These are phyloP conservation scores for Rhinopithecus roxellana DNA, from an alignment of 2,113 vertebrate species.

Conservation along the genomic window DNA sequence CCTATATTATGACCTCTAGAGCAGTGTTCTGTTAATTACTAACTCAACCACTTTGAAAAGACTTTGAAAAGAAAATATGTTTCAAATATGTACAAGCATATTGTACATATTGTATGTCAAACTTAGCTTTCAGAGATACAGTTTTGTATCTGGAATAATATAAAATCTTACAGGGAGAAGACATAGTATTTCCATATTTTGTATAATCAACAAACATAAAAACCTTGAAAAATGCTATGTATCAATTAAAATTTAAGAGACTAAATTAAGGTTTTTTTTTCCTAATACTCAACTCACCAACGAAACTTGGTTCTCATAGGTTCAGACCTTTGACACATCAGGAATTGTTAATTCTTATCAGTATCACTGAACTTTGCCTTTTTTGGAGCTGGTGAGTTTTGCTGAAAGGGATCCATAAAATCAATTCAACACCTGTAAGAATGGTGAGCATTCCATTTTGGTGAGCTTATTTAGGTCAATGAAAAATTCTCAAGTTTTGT, in stretches of 20 bases:
- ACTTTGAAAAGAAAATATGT: background rate
- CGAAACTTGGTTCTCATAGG: background rate
- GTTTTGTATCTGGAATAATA: background rate
- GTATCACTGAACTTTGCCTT: background rate
- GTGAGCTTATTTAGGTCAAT: background rate
- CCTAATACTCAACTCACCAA: background rate
- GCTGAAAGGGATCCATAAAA: background rate
- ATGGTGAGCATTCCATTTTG: background rate
- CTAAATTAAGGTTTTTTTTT: background rate
- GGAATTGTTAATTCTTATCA: background rate
- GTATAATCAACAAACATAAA: background rate
- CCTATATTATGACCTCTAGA: background rate
- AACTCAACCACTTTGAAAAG: background rate
- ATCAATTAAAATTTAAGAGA: background rate
- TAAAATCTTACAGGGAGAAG: background rate
- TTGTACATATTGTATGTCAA: background rate
- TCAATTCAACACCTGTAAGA: background rate
- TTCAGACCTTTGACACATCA: background rate
- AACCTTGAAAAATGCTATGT: background rate
- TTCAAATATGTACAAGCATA: background rate
- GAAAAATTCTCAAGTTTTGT: background rate
- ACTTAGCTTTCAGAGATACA: background rate
- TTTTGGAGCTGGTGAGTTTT: background rate
- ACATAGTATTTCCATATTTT: background rate
- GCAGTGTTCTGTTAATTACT: background rate